Evolutionary conservation across 2,113 vertebrate genomes (phyloP), one percentile per base, ranked within the genome.

Genomic region (Plecotus auritus): DNA sequence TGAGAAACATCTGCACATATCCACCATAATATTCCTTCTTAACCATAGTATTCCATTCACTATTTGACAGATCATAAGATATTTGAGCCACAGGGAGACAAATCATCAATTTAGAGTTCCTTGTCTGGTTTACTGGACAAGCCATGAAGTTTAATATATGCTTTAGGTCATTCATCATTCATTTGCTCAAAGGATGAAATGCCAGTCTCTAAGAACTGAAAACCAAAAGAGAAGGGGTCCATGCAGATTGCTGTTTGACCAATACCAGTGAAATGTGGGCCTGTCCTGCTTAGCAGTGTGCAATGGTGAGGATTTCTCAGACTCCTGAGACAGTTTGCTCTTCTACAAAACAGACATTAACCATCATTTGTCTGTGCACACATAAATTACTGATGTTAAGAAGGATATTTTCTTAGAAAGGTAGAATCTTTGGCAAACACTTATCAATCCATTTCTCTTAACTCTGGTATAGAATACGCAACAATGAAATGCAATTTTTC

Each of bases 81-180:
- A 93, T 88, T 0, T 70, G 85, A 86, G 64, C 59, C 69, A 11
- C 4, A 0, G 22, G 85, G 67, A 85, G 35, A 23, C 7, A 69
- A 69, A 56, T 88, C 23, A 92, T 95, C 88, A 74, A 66, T 88
- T 85, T 72, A 51, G 2, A 84, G 37, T 32, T 56, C n/a, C 54
- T 30, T 73, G 30, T 37, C 42, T 47, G 16, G 18, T 35, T 82
- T 97, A 61, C 88, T 88, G 51, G 28, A 74, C n/a, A 87, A 90
- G 66, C 32, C 37, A 26, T 20, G 66, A 88, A 32, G 40, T 90
- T 49, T 94, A 90, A 90, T 78, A 9, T 2, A 64, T 42, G 32
- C 47, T 64, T 74, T 56, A 54, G 20, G 35, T 56, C 40, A 66
- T 90, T 92, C n/a, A 66, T 95, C 77, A 77, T 59, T 88, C 20